Conservation (phyloP, 2,888 invertebrate genomes). For the Lasioglossum marginatum region DNA sequence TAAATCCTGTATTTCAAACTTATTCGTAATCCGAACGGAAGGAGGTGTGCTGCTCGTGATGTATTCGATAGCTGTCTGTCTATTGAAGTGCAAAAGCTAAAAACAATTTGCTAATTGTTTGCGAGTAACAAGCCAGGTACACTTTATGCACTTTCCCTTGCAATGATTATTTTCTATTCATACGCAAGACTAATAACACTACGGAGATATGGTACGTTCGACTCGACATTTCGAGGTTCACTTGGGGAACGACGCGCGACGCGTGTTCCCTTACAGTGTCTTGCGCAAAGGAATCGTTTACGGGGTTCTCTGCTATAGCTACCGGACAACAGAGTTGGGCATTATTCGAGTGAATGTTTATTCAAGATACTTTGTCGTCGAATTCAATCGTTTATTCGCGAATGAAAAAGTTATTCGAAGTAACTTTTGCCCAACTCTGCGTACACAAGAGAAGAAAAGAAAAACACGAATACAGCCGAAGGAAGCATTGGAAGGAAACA, state of each 20-base stretch:
- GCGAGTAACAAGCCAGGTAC: neutral
- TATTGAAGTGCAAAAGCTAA: slow-evolving; percentile 26
- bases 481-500: slow-evolving; percentile 69
- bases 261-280: slow-evolving; percentile 17
- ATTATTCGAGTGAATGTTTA: neutral
- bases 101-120: slow-evolving; percentile 13
- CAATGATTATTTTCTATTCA: neutral
- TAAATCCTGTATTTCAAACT: slow-evolving; percentile 17
- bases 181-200: neutral
- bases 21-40: slow-evolving; percentile 25
- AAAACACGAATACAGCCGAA: slow-evolving; percentile 51
- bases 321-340: slow-evolving; percentile 24
- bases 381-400: neutral
- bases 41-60: slow-evolving; percentile 38
- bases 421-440: neutral
- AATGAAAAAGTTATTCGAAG: neutral
- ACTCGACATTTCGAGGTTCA: neutral
- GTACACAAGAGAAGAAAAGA: slow-evolving; percentile 1
- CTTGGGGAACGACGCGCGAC: neutral
- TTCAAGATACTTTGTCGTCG: neutral
- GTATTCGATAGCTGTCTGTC: neutral
- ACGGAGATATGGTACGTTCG: neutral
- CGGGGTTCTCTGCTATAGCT: slow-evolving; percentile 38
- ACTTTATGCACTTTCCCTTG: neutral
- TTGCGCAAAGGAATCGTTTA: slow-evolving; percentile 17